Base-by-base conservation (phyloP, 2,888 invertebrate species). In the Catocala fraxini region DNA sequence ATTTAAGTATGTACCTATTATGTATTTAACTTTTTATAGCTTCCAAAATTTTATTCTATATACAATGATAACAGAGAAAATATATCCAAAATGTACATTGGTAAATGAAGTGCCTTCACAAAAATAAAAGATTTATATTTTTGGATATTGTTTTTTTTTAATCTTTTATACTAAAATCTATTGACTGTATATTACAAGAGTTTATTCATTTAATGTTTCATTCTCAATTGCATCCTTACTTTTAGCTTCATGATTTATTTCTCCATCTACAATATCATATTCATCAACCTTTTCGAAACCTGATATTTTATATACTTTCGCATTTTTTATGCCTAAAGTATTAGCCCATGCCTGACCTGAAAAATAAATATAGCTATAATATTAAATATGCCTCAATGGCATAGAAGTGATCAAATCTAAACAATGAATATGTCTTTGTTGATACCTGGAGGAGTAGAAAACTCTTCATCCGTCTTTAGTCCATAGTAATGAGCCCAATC, bases 401-500 rank as follows among this genome's bases (percentile, higher is more conserved):
- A 25, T 43, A 43, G 0, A 43, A n/a, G 25, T 25, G 7, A 52
- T 35, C 9, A 13, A 39, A 34, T 25, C 25, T 25, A 25, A 25
- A 25, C 25, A 25, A 25, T 25, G 25, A 25, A 15, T 15, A 15
- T 15, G 11, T 34, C 5, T 51, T 11, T 7, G 9, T 41, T 54
- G 25, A 64, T 89, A 96, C 96, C 96, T 87, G 96, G 95, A 11
- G 95, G 91, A 57, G 94, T 79, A 4, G 87, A 68, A 12, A 88
- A 82, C 69, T 96, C 96, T 65, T 95, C 96, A 51, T 96, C 95
- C 6, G 94, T 84, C 85, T 96, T 96, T 5, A 95, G 85, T 5
- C 96, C 96, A 80, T 96, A 95, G 73, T 95, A 95, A 74, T 95
- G 91, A 0, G 96, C 96, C 96, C 96, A 97, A 83, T 96, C 96